Percentiles rank a stretch among this genome's conserved stretches.
phyloP scores from a whole-genome alignment of 2,888 invertebrate species.

The Synergus umbraculus region DNA sequence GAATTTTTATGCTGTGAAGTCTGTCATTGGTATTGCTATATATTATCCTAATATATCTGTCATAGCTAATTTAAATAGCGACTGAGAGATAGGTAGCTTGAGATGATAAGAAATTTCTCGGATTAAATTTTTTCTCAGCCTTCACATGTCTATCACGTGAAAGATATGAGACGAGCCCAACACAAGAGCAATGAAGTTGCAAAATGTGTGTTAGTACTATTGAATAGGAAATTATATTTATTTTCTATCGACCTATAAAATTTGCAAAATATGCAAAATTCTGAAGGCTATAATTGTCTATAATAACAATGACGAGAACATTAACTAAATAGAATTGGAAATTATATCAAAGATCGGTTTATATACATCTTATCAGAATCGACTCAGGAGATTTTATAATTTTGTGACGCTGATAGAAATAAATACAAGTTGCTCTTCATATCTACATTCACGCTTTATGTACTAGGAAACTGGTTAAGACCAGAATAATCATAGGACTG shows the following conservation, averaged over 20 bases:
- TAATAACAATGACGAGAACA: not conserved
- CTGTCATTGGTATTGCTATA: no score
- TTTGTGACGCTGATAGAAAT: conserved; percentile 49
- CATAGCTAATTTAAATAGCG: no score
- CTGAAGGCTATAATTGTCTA: not conserved
- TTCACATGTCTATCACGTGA: conserved; percentile 50
- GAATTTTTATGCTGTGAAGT: no score
- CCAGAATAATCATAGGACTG: conserved; percentile 47
- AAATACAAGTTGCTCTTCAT: conserved; percentile 21
- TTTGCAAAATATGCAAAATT: not conserved
- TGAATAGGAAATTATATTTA: not conserved
- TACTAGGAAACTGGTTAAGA: conserved; percentile 55
- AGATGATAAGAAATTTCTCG: conserved; percentile 44
- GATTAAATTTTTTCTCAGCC: conserved; percentile 29
- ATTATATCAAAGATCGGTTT: not conserved
- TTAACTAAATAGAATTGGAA: not conserved
- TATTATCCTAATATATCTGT: no score
- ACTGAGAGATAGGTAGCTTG: conserved; percentile 22
- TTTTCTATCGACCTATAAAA: not conserved
- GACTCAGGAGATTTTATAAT: conserved; percentile 12
- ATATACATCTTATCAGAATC: conserved; percentile 24
- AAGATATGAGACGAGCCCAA: conserved; percentile 36
- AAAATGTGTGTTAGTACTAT: not conserved
- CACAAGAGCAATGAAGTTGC: not conserved
- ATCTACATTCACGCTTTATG: not conserved